A percentile compares a stretch with the other conserved stretches of the same genome.
These are phyloP conservation scores for Anneissia japonica DNA, from an alignment of 35 echinoderm and acorn worm genomes.

Conservation along the genomic window DNA sequence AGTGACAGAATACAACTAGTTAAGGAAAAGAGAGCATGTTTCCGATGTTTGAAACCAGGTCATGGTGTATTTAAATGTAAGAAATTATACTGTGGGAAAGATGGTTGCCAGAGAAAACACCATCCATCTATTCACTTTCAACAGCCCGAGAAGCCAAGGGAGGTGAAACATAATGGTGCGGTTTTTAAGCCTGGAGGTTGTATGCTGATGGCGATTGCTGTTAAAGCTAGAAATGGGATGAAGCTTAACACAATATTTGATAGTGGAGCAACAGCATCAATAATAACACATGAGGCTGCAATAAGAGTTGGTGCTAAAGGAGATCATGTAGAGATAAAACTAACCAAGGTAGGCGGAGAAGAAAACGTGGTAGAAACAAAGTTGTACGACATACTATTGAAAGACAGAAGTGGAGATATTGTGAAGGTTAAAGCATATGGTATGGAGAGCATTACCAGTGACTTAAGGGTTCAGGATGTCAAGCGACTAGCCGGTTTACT, in stretches of 20 bases:
- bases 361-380: conserved; percentile 1
- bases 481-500: not conserved
- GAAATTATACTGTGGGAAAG: not conserved
- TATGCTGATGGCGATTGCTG: not conserved
- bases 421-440: not conserved
- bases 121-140: conserved; percentile 15
- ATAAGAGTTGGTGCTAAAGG: not conserved
- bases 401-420: not conserved
- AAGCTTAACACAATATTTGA: not conserved
- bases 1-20: not conserved
- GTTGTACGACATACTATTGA: not conserved
- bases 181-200: not conserved
- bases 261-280: not conserved
- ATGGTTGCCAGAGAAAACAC: not conserved
- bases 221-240: not conserved
- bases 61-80: not conserved
- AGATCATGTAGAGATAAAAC: not conserved
- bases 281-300: not conserved
- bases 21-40: conserved; percentile 7
- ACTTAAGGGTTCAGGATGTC: not conserved
- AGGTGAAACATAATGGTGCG: not conserved
- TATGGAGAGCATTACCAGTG: not conserved
- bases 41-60: conserved; percentile 8
- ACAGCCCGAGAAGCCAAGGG: not conserved
- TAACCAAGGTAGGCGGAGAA: conserved; percentile 7